A percentile compares a stretch with the other conserved stretches of the same genome.
Evolutionary conservation across 2,113 vertebrate genomes (phyloP).

Genomic region (Chaetops frenatus): DNA sequence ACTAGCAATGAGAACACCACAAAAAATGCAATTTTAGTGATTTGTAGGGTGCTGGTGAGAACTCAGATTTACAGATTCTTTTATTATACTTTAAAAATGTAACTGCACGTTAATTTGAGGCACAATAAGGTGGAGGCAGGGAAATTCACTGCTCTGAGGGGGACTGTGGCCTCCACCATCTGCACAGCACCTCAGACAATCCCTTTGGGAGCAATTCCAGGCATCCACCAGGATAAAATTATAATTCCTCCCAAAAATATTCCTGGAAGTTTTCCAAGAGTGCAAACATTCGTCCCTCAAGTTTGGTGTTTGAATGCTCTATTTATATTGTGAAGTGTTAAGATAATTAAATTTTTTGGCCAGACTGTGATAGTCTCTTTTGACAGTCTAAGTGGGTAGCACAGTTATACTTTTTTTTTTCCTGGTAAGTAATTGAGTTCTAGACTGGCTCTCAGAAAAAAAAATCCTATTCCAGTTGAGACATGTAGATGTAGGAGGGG

Average conservation of each 20-base stretch:
- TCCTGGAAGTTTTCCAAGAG: background rate
- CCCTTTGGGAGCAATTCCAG: background rate
- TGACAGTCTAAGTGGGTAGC: background rate
- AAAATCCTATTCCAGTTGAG: background rate
- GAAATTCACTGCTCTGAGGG: background rate
- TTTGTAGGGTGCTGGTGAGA: background rate
- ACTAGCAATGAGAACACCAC: background rate
- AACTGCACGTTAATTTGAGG: background rate
- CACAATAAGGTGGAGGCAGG: background rate
- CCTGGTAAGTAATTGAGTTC: background rate
- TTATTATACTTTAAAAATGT: background rate
- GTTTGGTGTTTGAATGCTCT: background rate
- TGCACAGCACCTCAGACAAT: background rate
- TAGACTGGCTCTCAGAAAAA: background rate
- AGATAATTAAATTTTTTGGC: background rate
- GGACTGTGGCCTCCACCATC: background rate
- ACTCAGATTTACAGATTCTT: background rate
- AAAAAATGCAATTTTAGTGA: rapidly evolving
- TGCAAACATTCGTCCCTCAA: background rate
- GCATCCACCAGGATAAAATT: background rate
- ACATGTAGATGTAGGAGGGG: background rate
- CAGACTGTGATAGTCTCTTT: background rate
- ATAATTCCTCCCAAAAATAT: background rate
- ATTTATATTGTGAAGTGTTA: background rate
- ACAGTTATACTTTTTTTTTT: background rate